A percentile compares a stretch with the other conserved stretches of the same genome.
phyloP scores from a whole-genome alignment of 2,113 vertebrate genomes.

The Oncorhynchus masou region DNA sequence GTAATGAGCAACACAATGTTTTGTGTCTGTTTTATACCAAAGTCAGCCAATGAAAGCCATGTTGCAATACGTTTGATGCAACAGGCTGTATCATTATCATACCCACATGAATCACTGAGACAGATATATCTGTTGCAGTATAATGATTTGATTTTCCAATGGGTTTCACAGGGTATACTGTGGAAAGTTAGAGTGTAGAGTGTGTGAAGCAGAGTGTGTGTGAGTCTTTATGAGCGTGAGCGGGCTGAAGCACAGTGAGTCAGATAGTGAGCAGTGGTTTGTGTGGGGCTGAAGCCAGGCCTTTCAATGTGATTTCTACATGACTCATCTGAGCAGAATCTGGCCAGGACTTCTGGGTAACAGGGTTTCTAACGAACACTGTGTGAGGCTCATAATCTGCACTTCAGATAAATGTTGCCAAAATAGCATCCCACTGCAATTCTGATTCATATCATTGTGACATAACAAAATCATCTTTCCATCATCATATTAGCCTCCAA shows the following conservation, averaged over 20 bases:
- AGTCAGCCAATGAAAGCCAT: background rate
- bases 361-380: slow-evolving; percentile 66
- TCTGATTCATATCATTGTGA: no score
- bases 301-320: slow-evolving; percentile 45
- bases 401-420: background rate
- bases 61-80: no score
- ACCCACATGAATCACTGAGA: slow-evolving; percentile 30
- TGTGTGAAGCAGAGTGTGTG: slow-evolving; percentile 12
- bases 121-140: slow-evolving; percentile 16
- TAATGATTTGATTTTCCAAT: slow-evolving; percentile 40
- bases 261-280: slow-evolving; percentile 57
- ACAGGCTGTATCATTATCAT: slow-evolving; percentile 15
- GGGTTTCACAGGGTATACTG: background rate
- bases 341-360: slow-evolving; percentile 68
- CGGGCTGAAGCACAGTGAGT: slow-evolving; percentile 50
- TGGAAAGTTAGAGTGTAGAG: slow-evolving; percentile 41
- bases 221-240: slow-evolving; percentile 1
- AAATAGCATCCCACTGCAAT: no score
- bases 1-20: background rate
- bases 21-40: background rate
- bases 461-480: no score
- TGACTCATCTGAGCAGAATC: slow-evolving; percentile 72
- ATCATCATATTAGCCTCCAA: background rate
- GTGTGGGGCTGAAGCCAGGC: slow-evolving; percentile 59
- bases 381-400: slow-evolving; percentile 61